These are phyloP conservation scores for Malacoraja senta DNA, from an alignment of 2,797 vertebrate genomes.

Conservation along the genomic window DNA sequence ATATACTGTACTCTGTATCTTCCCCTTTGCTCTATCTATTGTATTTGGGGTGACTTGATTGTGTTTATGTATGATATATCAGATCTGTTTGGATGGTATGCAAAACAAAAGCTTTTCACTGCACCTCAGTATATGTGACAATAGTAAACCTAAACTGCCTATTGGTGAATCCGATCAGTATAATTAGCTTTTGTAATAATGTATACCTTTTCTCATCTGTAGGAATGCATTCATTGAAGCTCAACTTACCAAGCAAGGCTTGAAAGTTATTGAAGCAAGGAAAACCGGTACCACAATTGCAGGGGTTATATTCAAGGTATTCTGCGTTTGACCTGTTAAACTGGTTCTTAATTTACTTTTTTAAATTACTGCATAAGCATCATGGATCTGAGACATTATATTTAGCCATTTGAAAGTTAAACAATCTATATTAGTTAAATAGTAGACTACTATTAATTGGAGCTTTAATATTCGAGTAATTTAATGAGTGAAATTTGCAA, in stretches of 20 bases:
- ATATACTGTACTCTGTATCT: no score
- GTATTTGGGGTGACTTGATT: no score
- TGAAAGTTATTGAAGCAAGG: slow-evolving; percentile 69
- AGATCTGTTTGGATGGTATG: no score
- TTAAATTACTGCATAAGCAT: neutral
- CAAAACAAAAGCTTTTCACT: no score
- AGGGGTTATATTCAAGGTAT: slow-evolving; percentile 83
- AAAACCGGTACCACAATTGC: slow-evolving; percentile 97
- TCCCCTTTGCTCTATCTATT: no score
- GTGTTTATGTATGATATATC: no score
- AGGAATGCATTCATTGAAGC: slow-evolving; percentile 77
- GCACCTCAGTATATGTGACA: no score
- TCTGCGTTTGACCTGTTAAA: neutral
- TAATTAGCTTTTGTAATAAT: no score
- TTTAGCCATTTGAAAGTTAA: neutral
- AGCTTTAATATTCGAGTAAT: neutral
- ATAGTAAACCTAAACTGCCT: no score
- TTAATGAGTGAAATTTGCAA: neutral
- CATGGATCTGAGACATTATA: neutral
- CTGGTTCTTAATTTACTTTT: neutral
- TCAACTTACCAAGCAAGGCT: slow-evolving; percentile 65
- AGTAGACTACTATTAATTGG: neutral
- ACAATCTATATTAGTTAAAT: neutral
- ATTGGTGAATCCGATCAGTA: no score
- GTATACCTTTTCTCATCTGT: neutral